Evolutionary conservation across 2,797 vertebrate species (phyloP).

Genomic region (Phoxinus dragarum): DNA sequence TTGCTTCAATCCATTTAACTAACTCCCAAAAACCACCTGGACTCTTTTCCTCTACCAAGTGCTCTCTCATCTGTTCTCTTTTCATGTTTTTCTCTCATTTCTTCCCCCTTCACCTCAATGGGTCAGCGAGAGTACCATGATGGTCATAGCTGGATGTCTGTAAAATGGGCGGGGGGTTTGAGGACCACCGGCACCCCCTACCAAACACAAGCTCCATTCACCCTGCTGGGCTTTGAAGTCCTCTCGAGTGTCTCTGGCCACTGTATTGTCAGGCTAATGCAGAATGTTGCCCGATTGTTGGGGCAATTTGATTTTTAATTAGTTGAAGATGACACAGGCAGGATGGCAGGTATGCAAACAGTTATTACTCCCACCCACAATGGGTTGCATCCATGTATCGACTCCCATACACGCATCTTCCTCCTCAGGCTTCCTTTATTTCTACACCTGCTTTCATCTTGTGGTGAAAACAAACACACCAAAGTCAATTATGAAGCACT

Average conservation of each 20-base stretch:
- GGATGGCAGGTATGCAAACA: constrained; percentile 36
- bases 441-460: constrained; percentile 14
- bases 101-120: constrained; percentile 35
- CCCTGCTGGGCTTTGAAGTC: constrained; percentile 58
- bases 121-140: constrained; percentile 56
- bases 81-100: constrained; percentile 28
- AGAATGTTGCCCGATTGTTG: constrained; percentile 58
- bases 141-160: constrained; percentile 42
- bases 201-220: constrained; percentile 61
- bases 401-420: not conserved
- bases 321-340: constrained; percentile 39
- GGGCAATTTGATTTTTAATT: constrained; percentile 61
- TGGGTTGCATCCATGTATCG: not conserved
- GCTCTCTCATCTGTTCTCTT: constrained; percentile 55
- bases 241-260: constrained; percentile 56
- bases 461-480: constrained; percentile 24
- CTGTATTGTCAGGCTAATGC: constrained; percentile 58
- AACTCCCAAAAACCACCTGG: constrained; percentile 46
- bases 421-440: not conserved
- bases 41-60: constrained; percentile 35
- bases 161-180: constrained; percentile 42
- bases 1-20: constrained; percentile 11
- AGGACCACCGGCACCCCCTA: constrained; percentile 46
- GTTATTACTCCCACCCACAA: constrained; percentile 33
- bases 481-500: not conserved